phyloP scores from a whole-genome alignment of 2,113 vertebrate species.

The Atractosteus spatula region DNA sequence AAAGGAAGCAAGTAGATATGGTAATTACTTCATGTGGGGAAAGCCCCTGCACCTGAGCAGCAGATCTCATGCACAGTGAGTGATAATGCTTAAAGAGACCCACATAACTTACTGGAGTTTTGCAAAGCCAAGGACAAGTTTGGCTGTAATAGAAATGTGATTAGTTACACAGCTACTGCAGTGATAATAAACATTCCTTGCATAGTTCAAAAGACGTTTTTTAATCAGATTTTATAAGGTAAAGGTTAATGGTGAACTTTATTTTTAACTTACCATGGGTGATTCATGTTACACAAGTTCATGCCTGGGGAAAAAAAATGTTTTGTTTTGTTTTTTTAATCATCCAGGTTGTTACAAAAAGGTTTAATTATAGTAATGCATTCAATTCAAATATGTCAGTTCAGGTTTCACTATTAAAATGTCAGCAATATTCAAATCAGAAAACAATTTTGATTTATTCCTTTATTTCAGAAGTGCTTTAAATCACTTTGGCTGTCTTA shows the following conservation, averaged over 20 bases:
- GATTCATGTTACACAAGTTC: too few relatives aligned
- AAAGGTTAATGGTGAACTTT: too few relatives aligned
- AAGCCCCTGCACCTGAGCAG: not conserved
- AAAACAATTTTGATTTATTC: not conserved
- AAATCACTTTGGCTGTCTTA: too few relatives aligned
- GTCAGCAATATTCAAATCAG: too few relatives aligned
- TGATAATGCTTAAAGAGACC: not conserved
- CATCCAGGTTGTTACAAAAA: too few relatives aligned
- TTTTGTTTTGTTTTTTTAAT: too few relatives aligned
- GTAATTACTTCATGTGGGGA: not conserved
- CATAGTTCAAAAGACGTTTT: not conserved
- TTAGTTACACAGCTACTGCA: not conserved
- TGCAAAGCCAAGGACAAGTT: not conserved
- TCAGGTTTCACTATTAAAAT: too few relatives aligned
- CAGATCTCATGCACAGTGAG: not conserved
- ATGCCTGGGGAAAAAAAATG: too few relatives aligned
- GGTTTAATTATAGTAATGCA: too few relatives aligned
- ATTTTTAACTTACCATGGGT: too few relatives aligned
- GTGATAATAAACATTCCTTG: not conserved
- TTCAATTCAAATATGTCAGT: too few relatives aligned
- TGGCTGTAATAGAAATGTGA: not conserved
- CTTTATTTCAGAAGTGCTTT: not conserved
- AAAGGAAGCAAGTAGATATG: not conserved
- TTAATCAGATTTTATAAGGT: not conserved
- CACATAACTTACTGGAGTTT: not conserved